phyloP scores from a whole-genome alignment of 2,797 vertebrate species.

The Mormyrus hasselquistii region DNA sequence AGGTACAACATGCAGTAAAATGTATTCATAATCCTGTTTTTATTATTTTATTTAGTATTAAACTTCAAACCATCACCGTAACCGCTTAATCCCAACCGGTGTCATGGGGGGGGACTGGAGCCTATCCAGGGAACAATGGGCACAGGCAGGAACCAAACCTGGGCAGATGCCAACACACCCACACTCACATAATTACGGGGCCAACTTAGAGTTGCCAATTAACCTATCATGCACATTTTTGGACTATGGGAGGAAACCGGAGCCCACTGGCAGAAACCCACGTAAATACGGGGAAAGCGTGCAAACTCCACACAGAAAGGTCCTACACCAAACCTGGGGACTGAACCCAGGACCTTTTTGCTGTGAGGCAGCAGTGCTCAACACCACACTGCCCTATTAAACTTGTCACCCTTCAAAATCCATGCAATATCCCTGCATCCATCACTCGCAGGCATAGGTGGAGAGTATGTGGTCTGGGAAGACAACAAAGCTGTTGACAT shows the following conservation, averaged over 20 bases:
- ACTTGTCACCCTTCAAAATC: background rate
- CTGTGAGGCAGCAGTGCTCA: background rate
- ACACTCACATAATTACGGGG: background rate
- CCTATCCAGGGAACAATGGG: too few species aligned
- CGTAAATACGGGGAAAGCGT: background rate
- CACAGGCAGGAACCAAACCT: background rate
- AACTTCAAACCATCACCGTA: too few species aligned
- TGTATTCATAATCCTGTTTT: too few species aligned
- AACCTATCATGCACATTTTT: background rate
- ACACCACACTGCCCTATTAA: background rate
- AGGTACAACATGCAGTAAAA: too few species aligned
- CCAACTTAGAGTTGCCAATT: background rate
- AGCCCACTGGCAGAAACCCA: background rate
- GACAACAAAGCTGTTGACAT: background rate
- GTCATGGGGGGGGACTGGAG: too few species aligned
- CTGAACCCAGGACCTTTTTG: background rate
- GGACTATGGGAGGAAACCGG: background rate
- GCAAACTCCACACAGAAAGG: background rate
- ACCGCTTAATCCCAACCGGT: too few species aligned
- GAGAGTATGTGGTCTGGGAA: background rate
- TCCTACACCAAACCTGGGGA: background rate
- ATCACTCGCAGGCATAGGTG: background rate
- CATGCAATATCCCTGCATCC: background rate
- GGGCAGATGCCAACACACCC: background rate
- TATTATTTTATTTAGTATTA: too few species aligned